phyloP scores from a whole-genome alignment of 2,113 vertebrate species.

The Xenopus borealis region DNA sequence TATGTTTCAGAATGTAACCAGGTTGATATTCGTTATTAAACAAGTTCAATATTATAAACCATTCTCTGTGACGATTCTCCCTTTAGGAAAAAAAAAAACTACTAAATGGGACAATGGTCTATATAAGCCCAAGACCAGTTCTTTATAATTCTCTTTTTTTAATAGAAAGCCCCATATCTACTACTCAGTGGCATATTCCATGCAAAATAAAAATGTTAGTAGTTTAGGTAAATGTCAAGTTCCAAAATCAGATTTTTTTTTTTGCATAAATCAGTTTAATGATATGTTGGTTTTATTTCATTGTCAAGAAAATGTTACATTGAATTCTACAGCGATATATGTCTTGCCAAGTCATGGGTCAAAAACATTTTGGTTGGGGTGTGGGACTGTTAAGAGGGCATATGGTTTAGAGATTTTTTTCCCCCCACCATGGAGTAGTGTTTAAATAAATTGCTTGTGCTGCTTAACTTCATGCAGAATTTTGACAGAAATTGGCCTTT shows the following conservation, averaged over 20 bases:
- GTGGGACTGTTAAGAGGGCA: slow-evolving; percentile 74
- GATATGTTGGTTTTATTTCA: slow-evolving; percentile 75
- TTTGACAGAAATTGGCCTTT: slow-evolving; percentile 84
- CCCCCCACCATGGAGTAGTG: slow-evolving; percentile 75
- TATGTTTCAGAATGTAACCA: no score
- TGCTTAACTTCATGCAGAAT: slow-evolving; percentile 82
- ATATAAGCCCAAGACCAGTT: no score
- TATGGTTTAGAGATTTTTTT: slow-evolving; percentile 79
- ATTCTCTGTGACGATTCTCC: no score
- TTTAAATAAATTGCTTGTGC: slow-evolving; percentile 83
- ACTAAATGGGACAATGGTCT: no score
- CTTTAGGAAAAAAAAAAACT: no score
- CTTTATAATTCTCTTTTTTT: no score
- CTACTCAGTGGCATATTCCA: no score
- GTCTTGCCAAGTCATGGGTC: slow-evolving; percentile 79
- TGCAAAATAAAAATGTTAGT: no score
- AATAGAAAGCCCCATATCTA: no score
- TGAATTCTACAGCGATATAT: slow-evolving; percentile 71
- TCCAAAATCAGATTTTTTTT: slow-evolving; percentile 40
- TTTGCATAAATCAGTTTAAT: slow-evolving; percentile 79
- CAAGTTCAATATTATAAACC: no score
- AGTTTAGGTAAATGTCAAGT: no score
- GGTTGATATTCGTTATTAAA: no score
- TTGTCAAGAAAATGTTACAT: slow-evolving; percentile 69
- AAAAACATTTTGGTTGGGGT: slow-evolving; percentile 67